Evolutionary conservation across 2,113 vertebrate genomes (phyloP).

Genomic region (Ciconia maguari): DNA sequence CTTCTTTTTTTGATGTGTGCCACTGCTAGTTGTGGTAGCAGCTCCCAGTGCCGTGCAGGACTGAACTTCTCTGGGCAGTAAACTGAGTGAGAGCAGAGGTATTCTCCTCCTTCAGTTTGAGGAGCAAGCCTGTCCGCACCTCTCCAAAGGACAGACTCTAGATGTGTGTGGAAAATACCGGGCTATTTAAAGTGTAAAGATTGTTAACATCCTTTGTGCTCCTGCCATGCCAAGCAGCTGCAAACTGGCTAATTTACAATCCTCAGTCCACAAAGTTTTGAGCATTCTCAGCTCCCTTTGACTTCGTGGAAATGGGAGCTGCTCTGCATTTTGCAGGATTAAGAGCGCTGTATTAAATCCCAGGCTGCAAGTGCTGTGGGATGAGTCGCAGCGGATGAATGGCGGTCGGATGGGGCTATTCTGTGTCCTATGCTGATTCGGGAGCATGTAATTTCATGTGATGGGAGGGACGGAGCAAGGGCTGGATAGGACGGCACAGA

Average conservation of each 20-base stretch:
- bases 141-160: background rate
- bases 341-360: background rate
- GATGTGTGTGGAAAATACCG: background rate
- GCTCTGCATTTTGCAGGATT: conserved; percentile 12
- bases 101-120: background rate
- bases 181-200: background rate
- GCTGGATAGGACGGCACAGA: background rate
- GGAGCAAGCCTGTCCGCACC: background rate
- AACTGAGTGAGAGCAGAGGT: background rate
- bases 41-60: background rate
- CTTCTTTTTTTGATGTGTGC: background rate
- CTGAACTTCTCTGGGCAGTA: background rate
- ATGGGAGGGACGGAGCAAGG: background rate
- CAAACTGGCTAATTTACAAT: background rate
- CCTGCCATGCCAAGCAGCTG: background rate
- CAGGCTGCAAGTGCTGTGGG: background rate
- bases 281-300: background rate
- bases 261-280: background rate
- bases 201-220: conserved; percentile 1
- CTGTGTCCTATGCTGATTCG: background rate
- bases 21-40: background rate
- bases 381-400: background rate
- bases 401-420: background rate
- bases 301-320: background rate
- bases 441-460: background rate